Conservation (phyloP, 2,113 vertebrate genomes). For the Podarcis muralis region DNA sequence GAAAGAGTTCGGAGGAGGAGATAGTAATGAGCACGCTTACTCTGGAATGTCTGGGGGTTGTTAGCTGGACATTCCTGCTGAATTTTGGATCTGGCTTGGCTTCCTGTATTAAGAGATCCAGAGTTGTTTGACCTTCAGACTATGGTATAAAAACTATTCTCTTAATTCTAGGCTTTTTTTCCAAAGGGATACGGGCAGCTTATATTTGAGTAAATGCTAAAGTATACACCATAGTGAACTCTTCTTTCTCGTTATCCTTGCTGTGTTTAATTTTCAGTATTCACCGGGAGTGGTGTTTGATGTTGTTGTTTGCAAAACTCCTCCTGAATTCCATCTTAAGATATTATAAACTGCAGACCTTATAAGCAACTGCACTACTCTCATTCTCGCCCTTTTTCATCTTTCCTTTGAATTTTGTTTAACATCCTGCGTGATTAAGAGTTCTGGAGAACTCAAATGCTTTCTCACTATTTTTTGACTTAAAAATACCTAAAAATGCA, state of each 20-base stretch:
- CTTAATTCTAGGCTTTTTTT: not conserved
- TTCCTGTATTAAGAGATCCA: not conserved
- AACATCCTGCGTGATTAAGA: not conserved
- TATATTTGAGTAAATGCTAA: not conserved
- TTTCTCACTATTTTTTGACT: not conserved
- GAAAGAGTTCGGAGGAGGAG: not conserved
- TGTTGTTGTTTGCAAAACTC: not conserved
- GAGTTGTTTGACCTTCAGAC: not conserved
- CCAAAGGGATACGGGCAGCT: not conserved
- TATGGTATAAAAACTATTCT: not conserved
- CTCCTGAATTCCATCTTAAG: not conserved
- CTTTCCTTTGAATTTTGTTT: not conserved
- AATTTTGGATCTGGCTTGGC: constrained; percentile 11
- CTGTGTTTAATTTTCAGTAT: not conserved
- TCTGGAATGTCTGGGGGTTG: not conserved
- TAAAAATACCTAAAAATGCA: no score
- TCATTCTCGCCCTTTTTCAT: not conserved
- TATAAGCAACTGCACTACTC: not conserved
- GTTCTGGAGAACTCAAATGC: not conserved
- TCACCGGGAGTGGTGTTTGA: not conserved
- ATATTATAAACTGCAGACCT: not conserved
- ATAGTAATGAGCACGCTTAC: not conserved
- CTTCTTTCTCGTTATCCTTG: not conserved
- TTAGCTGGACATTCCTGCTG: not conserved
- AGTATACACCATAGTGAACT: not conserved